Evolutionary conservation across 2,888 invertebrate species (phyloP).

Genomic region (Germaria angustata): DNA sequence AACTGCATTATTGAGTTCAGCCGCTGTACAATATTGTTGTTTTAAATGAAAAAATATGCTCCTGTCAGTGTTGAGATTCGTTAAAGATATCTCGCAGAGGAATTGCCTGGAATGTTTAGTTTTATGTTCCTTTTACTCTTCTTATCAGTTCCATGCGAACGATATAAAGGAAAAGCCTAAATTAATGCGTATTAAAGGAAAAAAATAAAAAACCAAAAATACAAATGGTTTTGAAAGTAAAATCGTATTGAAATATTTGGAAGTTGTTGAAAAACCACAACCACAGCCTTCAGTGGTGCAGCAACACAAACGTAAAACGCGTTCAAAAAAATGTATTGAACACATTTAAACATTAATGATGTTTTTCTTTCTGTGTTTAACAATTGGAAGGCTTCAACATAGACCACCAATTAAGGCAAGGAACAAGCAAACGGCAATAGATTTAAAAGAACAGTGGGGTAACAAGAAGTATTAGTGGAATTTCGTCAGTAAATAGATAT

Average conservation of each 20-base stretch:
- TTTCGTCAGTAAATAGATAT: background rate
- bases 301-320: conserved; percentile 10
- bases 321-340: conserved; percentile 31
- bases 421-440: conserved; percentile 23
- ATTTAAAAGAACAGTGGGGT: conserved; percentile 13
- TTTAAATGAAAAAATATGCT: conserved; percentile 61
- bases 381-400: conserved; percentile 52
- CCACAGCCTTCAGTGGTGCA: background rate
- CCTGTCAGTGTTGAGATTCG: conserved; percentile 62
- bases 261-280: conserved; percentile 26
- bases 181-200: conserved; percentile 44
- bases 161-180: conserved; percentile 1
- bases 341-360: conserved; percentile 30
- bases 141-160: conserved; percentile 38
- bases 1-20: conserved; percentile 5
- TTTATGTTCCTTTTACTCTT: conserved; percentile 24
- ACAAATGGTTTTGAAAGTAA: background rate
- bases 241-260: conserved; percentile 18
- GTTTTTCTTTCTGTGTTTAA: conserved; percentile 13
- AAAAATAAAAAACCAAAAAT: background rate
- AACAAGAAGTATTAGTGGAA: background rate
- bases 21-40: conserved; percentile 42
- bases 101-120: conserved; percentile 32
- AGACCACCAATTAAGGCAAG: conserved; percentile 63
- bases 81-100: conserved; percentile 37